These are phyloP conservation scores for Spodoptera litura DNA, from an alignment of 1,140 invertebrate genomes.

Conservation along the genomic window DNA sequence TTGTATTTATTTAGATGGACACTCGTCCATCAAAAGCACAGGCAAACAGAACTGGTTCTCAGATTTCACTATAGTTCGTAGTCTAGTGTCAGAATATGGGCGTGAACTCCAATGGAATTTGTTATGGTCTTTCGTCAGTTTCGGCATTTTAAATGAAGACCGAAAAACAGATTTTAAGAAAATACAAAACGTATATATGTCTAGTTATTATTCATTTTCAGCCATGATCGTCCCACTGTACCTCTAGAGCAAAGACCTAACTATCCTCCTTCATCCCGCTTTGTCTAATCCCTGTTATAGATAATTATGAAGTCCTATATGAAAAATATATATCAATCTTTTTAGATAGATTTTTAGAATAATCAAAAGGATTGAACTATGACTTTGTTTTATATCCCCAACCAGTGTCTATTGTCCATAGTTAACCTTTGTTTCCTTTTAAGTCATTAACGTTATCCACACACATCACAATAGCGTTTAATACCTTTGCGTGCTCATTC, in stretches of 20 bases:
- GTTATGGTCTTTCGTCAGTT: background rate
- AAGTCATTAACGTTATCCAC: conserved; percentile 20
- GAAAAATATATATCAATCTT: no score
- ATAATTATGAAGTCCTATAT: no score
- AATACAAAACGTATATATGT: no score
- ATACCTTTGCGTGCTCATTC: conserved; percentile 3
- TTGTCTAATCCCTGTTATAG: no score
- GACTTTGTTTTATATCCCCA: background rate
- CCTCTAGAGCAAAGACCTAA: no score
- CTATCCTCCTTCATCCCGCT: no score
- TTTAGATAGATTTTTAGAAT: no score
- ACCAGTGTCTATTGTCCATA: conserved; percentile 13
- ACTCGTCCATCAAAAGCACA: conserved; percentile 51
- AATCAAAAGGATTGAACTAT: no score
- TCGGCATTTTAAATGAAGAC: no score
- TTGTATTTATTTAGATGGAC: conserved; percentile 25
- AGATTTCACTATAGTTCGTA: conserved; percentile 60
- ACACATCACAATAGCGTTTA: conserved; percentile 5
- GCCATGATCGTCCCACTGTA: no score
- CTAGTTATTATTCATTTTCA: no score
- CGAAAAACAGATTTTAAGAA: no score
- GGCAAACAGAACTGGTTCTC: conserved; percentile 59
- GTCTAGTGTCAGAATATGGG: conserved; percentile 57
- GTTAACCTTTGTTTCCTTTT: conserved; percentile 37
- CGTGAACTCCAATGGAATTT: conserved; percentile 27